A percentile compares a stretch with the other conserved stretches of the same genome.
phyloP scores from a whole-genome alignment of 2,888 invertebrate genomes.

The Drosophila barbarae region DNA sequence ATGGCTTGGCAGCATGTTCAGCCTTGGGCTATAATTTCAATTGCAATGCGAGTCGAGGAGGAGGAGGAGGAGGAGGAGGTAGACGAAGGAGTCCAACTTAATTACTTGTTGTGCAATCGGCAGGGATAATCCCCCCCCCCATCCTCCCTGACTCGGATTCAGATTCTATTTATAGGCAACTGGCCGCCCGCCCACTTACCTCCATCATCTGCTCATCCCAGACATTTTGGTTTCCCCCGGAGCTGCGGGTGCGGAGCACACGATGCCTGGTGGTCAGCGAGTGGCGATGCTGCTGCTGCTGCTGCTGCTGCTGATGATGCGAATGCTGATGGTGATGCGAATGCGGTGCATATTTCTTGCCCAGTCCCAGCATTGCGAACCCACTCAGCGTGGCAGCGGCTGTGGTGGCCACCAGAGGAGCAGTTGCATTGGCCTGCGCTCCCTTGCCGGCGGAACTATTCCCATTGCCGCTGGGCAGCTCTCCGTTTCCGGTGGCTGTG shows the following conservation, averaged over 20 bases:
- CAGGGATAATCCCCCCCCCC: too few species aligned
- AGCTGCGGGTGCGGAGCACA: constrained; percentile 78
- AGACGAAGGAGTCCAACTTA: constrained; percentile 4
- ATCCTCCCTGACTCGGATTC: neutral
- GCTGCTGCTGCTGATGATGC: constrained; percentile 3
- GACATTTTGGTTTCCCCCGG: constrained; percentile 78
- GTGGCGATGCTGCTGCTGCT: constrained; percentile 70
- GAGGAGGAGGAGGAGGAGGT: neutral
- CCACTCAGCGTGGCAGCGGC: constrained; percentile 52
- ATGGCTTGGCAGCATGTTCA: neutral
- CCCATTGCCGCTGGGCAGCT: constrained; percentile 39
- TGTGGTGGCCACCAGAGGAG: constrained; percentile 17
- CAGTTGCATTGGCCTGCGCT: constrained; percentile 8
- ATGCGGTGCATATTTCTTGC: constrained; percentile 55
- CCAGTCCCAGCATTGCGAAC: constrained; percentile 59
- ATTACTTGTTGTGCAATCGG: too few species aligned
- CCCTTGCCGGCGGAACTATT: neutral
- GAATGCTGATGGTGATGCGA: constrained; percentile 65
- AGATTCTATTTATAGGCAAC: constrained; percentile 48
- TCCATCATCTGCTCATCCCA: constrained; percentile 80
- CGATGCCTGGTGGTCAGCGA: constrained; percentile 78
- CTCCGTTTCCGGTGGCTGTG: constrained; percentile 33
- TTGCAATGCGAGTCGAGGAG: neutral
- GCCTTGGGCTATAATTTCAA: constrained; percentile 9
- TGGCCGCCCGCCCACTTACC: constrained; percentile 58